Percentiles rank a stretch among this genome's conserved stretches.
These are phyloP conservation scores for Lacanobia oleracea DNA, from an alignment of 2,888 invertebrate species.

Conservation along the genomic window DNA sequence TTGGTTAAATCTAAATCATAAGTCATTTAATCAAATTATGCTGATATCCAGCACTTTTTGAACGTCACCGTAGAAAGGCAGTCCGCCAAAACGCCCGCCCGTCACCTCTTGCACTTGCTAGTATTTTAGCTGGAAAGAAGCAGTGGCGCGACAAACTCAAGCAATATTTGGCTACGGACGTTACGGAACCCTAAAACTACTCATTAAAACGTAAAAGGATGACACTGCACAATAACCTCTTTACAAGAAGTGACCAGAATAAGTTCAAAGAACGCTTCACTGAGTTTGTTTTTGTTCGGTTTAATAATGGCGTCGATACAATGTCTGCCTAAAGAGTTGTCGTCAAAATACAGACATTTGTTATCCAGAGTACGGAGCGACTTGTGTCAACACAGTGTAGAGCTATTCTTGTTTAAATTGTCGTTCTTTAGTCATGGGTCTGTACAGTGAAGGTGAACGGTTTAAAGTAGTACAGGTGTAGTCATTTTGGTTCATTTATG, in stretches of 20 bases:
- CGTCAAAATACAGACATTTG: not conserved
- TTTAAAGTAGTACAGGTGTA: not conserved
- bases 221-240: not conserved
- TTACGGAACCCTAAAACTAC: not conserved
- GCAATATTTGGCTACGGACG: not conserved
- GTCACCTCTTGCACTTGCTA: no score
- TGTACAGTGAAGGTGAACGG: not conserved
- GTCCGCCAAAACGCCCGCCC: no score
- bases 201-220: not conserved
- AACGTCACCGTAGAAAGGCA: no score
- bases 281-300: not conserved
- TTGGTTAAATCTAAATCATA: no score
- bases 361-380: constrained; percentile 5
- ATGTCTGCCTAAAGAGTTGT: not conserved
- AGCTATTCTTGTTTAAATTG: not conserved
- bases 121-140: no score
- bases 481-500: no score
- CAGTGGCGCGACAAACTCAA: no score
- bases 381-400: not conserved
- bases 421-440: no score
- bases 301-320: not conserved
- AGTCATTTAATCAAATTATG: no score
- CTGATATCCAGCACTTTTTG: no score
- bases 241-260: not conserved
- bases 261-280: constrained; percentile 10